These are phyloP conservation scores for Bilobella aurantiaca DNA, from an alignment of 1,140 invertebrate species.

Conservation along the genomic window DNA sequence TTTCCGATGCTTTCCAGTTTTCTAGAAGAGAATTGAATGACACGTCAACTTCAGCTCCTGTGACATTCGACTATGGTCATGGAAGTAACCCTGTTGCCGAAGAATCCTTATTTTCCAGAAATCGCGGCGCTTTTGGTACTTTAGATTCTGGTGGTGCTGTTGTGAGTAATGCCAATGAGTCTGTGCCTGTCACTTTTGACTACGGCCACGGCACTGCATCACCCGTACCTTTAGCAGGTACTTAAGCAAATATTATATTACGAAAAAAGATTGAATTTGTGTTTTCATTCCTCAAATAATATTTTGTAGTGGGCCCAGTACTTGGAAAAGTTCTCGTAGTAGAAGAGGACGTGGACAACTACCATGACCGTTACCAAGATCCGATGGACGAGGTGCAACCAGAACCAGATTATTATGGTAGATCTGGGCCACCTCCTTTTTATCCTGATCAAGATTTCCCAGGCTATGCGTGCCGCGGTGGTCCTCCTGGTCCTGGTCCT, in stretches of 20 bases:
- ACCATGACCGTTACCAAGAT: neutral
- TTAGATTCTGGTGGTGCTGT: neutral
- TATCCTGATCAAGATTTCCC: neutral
- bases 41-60: constrained; percentile 10
- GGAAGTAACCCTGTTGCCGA: neutral
- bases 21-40: neutral
- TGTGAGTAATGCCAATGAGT: neutral
- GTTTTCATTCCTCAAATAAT: neutral
- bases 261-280: too few relatives aligned
- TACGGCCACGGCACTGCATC: constrained; percentile 7
- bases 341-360: neutral
- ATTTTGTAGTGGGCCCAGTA: neutral
- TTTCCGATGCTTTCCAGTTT: too few relatives aligned
- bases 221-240: neutral
- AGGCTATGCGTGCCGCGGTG: neutral
- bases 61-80: constrained; percentile 30
- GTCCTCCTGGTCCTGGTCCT: neutral
- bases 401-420: neutral
- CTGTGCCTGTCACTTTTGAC: constrained; percentile 28
- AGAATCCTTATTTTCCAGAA: too few relatives aligned
- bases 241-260: neutral
- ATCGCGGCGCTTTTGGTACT: too few relatives aligned
- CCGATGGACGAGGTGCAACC: neutral
- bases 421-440: neutral
- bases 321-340: neutral